Percentiles rank a stretch among this genome's conserved stretches.
phyloP scores from a whole-genome alignment of 2,797 vertebrate genomes.

The Furcifer pardalis region DNA sequence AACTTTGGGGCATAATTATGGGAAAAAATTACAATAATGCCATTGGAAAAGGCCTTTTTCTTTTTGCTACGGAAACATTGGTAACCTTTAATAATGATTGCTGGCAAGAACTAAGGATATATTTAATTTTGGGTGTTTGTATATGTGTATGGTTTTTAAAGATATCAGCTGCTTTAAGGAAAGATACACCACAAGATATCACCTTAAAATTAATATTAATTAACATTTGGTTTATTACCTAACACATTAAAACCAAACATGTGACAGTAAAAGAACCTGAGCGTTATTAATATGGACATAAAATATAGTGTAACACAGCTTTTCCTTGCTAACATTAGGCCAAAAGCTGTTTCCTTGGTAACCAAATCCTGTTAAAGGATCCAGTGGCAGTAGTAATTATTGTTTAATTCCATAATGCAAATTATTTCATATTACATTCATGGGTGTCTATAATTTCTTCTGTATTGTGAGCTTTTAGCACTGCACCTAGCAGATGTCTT shows the following conservation, averaged over 20 bases:
- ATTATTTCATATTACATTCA: conserved; percentile 68
- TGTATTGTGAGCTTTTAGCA: conserved; percentile 55
- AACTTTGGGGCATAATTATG: conserved; percentile 63
- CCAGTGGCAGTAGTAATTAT: conserved; percentile 69
- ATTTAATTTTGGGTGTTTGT: conserved; percentile 54
- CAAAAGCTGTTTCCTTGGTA: conserved; percentile 96
- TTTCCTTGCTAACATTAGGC: conserved; percentile 91
- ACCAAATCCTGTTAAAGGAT: conserved; percentile 87
- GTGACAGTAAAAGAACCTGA: conserved; percentile 45
- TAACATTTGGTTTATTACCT: conserved; percentile 59
- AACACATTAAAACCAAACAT: conserved; percentile 57
- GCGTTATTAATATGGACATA: conserved; percentile 61
- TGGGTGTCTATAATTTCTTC: conserved; percentile 61
- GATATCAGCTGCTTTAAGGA: conserved; percentile 62
- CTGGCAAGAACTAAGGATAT: conserved; percentile 52
- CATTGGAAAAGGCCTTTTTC: conserved; percentile 68
- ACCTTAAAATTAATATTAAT: conserved; percentile 64
- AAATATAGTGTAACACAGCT: conserved; percentile 81
- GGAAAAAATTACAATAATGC: conserved; percentile 74
- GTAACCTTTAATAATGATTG: conserved; percentile 65
- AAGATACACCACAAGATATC: conserved; percentile 60
- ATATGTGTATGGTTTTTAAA: conserved; percentile 41
- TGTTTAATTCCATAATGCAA: conserved; percentile 67
- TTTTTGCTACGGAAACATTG: conserved; percentile 68
- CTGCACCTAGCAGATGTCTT: conserved; percentile 53